Base-by-base conservation (phyloP, 2,113 vertebrate species). In the Epinephelus moara region DNA sequence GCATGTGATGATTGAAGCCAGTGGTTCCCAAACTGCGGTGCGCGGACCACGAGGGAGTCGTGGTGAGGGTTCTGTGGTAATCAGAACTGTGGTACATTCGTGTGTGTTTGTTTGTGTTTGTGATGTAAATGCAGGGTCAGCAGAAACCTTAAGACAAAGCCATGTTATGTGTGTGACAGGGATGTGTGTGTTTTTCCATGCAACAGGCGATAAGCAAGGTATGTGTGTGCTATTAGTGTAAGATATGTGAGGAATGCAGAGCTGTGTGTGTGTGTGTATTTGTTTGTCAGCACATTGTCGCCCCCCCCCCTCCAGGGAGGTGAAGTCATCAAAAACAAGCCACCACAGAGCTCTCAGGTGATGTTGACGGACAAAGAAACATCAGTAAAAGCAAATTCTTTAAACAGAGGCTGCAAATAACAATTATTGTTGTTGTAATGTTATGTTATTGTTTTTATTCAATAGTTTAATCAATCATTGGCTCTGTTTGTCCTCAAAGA, bases 191-290 rank as follows among this genome's bases (percentile, higher is more conserved):
- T 85, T 78, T 74, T 84, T 72, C 72, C 81, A 73, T 25, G 62
- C 76, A 52, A 57, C 69, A 63, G 78, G 68, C 56, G 56, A 75
- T 76, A 42, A 81, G 69, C 45, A 47, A 61, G 70, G 79, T 87
- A 63, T 90, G 81, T 77, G 69, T n/a, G 74, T 45, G 59, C 70
- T 80, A 66, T 84, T 78, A 75, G 37, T 85, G 82, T 82, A 53
- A 81, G 53, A 89, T 83, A 93, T 89, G 91, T 40, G 61, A 87
- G 91, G 91, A 92, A 94, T 93, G 88, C 74, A 37, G 63, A 56
- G 71, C 64, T 87, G 84, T 23, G 13, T 74, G 57, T 89, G 85
- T 33, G 57, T 66, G 56, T 63, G 67, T 71, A 40, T 63, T 76
- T 87, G 76, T 88, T 85, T 85, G 85, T 90, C 90, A 90, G 90